Evolutionary conservation across 53 echinoderm and acorn worm genomes (phyloP), one percentile per base, ranked within the genome.

Genomic region (Patiria pectinifera): DNA sequence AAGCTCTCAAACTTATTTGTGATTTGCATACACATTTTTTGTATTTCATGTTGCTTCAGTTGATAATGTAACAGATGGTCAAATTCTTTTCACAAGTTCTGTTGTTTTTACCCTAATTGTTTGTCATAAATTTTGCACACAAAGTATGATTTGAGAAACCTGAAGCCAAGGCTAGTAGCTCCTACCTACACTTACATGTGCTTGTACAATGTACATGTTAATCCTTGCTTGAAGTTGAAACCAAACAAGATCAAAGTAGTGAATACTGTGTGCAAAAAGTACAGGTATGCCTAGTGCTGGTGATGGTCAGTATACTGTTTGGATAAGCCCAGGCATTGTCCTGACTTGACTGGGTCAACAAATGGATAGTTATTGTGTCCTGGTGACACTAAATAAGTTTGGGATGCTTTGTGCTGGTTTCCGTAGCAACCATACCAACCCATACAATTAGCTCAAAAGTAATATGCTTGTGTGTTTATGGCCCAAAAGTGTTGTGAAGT

Each of bases 391-490:
- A 18, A 75, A 21, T 8, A 21, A 21, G 70, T 44, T 85, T 85
- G 45, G 47, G 26, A 25, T 7, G 86, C 86, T 86, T 86, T 86
- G 86, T 86, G 48, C 9, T 86, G 72, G 86, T 86, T 75, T 13
- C 49, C 86, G 13, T 86, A 63, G 74, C 23, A 86, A 86, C 86
- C 74, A 74, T n/a, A 43, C 47, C 72, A 47, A 24, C 43, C 49
- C 22, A 48, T 58, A 23, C 83, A 71, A 13, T 86, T 13, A 4
- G 48, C 8, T 16, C 69, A 76, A 24, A 76, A 23, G n/a, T 7
- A 76, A 60, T 5, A 35, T 35, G 35, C 35, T 43, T 84, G 60
- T 84, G 4, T 2, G 43, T 43, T 18, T 23, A 13, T 62, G 45
- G 44, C 15, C 5, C 12, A 66, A 7, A 16, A 15, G 14, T n/a